phyloP scores from a whole-genome alignment of 2,113 vertebrate species.

The Zapus hudsonius region DNA sequence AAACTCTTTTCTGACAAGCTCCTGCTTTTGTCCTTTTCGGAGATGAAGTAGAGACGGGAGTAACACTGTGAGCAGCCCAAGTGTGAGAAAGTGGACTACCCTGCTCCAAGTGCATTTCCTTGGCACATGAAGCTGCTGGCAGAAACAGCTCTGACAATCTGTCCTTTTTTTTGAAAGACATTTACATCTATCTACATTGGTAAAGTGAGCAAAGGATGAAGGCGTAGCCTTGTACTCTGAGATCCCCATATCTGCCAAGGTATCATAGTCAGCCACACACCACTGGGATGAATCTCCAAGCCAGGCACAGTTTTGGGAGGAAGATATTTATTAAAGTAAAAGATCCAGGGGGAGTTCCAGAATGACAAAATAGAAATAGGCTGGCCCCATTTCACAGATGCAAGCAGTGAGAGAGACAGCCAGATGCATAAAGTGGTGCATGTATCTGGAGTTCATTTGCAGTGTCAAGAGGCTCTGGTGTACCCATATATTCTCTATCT shows the following conservation, averaged over 20 bases:
- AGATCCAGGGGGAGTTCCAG: background rate
- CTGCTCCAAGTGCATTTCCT: background rate
- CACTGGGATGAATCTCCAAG: no score
- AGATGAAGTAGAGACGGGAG: background rate
- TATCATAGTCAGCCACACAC: background rate
- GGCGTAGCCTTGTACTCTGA: background rate
- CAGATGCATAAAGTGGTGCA: no score
- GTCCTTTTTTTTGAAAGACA: background rate
- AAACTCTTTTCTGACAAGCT: slow-evolving; percentile 30
- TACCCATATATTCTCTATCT: no score
- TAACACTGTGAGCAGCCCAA: background rate
- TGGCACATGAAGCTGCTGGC: background rate
- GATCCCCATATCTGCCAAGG: background rate
- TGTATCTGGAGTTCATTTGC: no score
- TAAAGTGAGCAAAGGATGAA: background rate
- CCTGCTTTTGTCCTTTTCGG: background rate
- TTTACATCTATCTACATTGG: background rate
- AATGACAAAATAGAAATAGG: no score
- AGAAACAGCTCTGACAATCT: background rate
- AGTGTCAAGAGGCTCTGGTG: no score
- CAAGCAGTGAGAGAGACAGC: no score
- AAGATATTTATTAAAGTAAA: background rate
- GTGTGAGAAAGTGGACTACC: background rate
- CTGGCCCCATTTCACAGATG: no score
- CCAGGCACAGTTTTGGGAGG: no score